Conservation (phyloP, 2,113 vertebrate species). For the Psephotus haematonotus region DNA sequence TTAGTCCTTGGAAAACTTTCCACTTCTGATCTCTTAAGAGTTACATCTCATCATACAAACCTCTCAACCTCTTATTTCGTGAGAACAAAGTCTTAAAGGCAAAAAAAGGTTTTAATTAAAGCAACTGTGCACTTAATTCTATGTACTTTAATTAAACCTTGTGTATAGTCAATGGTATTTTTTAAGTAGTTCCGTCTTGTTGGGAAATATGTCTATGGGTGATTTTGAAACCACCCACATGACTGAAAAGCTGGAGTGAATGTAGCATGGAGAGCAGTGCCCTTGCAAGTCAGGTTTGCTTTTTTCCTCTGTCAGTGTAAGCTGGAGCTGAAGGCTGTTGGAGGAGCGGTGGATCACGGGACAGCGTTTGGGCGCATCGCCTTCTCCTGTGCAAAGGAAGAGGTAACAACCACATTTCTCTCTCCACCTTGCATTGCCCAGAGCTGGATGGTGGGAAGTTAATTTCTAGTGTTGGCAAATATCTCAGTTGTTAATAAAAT, state of each 20-base stretch:
- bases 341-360: constrained; percentile 82
- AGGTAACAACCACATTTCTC: constrained; percentile 71
- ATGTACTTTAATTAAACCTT: neutral
- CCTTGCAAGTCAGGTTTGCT: neutral
- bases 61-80: neutral
- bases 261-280: neutral
- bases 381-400: constrained; percentile 89
- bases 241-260: neutral
- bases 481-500: neutral
- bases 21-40: neutral
- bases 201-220: fast-evolving
- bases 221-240: neutral
- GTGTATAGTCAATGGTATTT: fast-evolving
- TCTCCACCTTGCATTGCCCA: neutral
- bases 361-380: constrained; percentile 94
- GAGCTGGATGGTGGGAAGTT: neutral
- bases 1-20: constrained; percentile 38
- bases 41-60: fast-evolving
- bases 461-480: neutral
- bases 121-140: neutral
- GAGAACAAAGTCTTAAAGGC: neutral
- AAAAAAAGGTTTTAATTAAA: neutral
- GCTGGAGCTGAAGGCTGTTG: constrained; percentile 83
- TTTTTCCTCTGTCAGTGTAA: constrained; percentile 82
- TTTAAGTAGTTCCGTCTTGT: neutral